Evolutionary conservation across 2,888 invertebrate species (phyloP), one percentile per base, ranked within the genome.

Genomic region (Lasioglossum vierecki): DNA sequence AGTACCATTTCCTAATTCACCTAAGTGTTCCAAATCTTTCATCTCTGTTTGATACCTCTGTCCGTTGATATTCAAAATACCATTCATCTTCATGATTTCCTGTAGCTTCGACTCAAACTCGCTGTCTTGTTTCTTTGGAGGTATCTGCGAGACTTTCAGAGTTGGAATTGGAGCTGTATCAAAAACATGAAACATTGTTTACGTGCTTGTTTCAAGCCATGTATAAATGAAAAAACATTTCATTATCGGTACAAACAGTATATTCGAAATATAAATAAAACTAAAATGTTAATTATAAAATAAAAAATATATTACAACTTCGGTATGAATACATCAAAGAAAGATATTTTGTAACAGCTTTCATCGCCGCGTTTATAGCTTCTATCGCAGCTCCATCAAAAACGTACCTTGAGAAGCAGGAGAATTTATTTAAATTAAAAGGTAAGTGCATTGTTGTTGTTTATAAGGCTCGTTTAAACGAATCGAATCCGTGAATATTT

Each of bases 41-140:
- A 98, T 97, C 89, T 97, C 97, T 5, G 98, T 98, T 86, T 97
- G 96, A 95, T 98, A 98, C 92, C 97, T 96, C 91, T 96, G 95
- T 74, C 97, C 97, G 91, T 97, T 97, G 83, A 99, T 97, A 87
- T 97, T 98, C 86, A 99, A 95, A 92, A 98, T 97, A 81, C 99
- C 99, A 94, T 98, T 98, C 95, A 98, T 98, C 95, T 98, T 97
- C 97, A 98, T 98, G 82, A 99, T 99, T 95, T 99, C 98, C 92
- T 97, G 97, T 92, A 99, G 96, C 95, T 98, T 98, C 88, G 96
- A 97, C 94, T 99, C 99, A 79, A 96, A 96, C 92, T 96, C 96
- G 39, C 95, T 95, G 89, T 95, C 95, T 63, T 95, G 95, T 93
- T 97, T 97, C 95, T 97, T 97, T 79, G 96, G 96, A 87, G 96